Evolutionary conservation across 2,888 invertebrate genomes (phyloP).

Genomic region (Andrena hattorfiana): DNA sequence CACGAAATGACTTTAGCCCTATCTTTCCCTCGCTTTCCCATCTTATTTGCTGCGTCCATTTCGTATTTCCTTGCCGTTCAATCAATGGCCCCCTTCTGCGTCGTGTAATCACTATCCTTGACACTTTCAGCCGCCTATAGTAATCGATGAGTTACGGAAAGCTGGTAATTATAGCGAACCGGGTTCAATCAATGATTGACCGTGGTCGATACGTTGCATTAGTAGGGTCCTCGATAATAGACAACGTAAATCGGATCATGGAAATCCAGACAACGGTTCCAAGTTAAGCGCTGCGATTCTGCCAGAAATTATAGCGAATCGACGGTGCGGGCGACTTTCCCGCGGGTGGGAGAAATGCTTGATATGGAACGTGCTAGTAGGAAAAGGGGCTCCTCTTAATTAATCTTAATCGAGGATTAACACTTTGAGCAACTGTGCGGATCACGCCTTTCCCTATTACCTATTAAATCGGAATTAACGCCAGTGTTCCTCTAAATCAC

Average conservation of each 20-base stretch:
- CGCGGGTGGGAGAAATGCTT: background rate
- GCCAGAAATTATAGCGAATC: slow-evolving; percentile 45
- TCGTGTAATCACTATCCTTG: background rate
- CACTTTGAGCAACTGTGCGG: too few relatives aligned
- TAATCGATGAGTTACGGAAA: background rate
- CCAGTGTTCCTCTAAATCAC: background rate
- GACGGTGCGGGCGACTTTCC: background rate
- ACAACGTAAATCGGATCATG: slow-evolving; percentile 67
- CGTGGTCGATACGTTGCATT: slow-evolving; percentile 24
- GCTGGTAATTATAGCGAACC: slow-evolving; percentile 43
- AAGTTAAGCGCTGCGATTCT: slow-evolving; percentile 40
- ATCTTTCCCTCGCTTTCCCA: background rate
- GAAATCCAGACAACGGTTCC: slow-evolving; percentile 53
- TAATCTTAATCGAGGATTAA: too few relatives aligned
- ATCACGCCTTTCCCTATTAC: too few relatives aligned
- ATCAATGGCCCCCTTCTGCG: background rate
- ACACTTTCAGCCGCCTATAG: background rate
- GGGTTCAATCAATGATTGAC: slow-evolving; percentile 39
- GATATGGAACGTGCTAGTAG: too few relatives aligned
- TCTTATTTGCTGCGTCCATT: background rate
- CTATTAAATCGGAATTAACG: background rate
- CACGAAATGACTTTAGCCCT: slow-evolving; percentile 8
- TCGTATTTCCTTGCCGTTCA: background rate
- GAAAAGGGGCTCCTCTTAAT: too few relatives aligned
- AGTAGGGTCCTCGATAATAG: slow-evolving; percentile 46